Evolutionary conservation across 2,888 invertebrate species (phyloP).

Genomic region (Crematogaster levior): DNA sequence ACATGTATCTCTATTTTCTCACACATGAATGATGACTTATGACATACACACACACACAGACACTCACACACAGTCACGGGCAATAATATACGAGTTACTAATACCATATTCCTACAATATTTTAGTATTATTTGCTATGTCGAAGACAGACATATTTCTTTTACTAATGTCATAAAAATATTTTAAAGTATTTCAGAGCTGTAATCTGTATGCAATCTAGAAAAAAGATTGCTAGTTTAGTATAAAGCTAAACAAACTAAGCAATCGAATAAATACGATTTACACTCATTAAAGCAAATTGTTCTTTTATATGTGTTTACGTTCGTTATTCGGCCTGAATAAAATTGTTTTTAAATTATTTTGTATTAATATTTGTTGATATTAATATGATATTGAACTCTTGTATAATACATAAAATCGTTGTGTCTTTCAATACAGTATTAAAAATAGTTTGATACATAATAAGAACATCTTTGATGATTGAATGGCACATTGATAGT

Average conservation of each 20-base stretch:
- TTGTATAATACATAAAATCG: not conserved
- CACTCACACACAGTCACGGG: no score
- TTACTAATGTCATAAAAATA: not conserved
- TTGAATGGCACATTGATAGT: no score
- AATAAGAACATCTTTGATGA: not conserved
- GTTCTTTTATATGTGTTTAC: not conserved
- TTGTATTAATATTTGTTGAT: not conserved
- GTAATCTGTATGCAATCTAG: not conserved
- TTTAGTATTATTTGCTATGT: not conserved
- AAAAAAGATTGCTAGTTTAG: no score
- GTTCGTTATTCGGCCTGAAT: not conserved
- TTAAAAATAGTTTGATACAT: not conserved
- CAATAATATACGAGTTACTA: slow-evolving; percentile 8
- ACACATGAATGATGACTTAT: slow-evolving; percentile 18
- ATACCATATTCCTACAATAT: not conserved
- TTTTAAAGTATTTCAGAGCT: not conserved
- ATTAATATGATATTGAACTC: no score
- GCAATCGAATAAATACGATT: not conserved
- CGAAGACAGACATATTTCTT: not conserved
- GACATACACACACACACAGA: no score
- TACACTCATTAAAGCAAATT: not conserved
- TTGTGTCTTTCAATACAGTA: not conserved
- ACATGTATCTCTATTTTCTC: slow-evolving; percentile 29
- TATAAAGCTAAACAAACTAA: not conserved
- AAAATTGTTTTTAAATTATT: not conserved